A percentile compares a stretch with the other conserved stretches of the same genome.
phyloP scores from a whole-genome alignment of 2,113 vertebrate species.

The Lophura nycthemera region DNA sequence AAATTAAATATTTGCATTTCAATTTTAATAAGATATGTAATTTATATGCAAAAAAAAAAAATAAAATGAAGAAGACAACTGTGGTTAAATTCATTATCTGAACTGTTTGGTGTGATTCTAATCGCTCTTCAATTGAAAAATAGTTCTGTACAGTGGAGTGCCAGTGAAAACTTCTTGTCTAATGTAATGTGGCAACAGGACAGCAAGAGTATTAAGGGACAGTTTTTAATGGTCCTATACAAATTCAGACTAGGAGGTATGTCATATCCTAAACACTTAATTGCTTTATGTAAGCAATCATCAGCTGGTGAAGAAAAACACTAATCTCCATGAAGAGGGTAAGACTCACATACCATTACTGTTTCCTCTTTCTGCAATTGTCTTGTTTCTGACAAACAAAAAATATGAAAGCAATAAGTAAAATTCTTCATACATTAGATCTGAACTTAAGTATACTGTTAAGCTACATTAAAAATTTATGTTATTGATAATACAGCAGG shows the following conservation, averaged over 20 bases:
- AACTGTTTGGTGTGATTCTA: not conserved
- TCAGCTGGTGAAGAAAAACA: not conserved
- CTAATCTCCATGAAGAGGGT: not conserved
- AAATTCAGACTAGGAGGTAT: not conserved
- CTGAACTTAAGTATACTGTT: not conserved
- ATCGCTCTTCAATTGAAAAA: not conserved
- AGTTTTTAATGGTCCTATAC: not conserved
- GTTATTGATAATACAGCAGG: not conserved
- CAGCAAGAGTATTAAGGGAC: not conserved
- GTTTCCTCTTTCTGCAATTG: not conserved
- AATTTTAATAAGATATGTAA: not conserved
- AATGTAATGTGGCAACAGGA: not conserved
- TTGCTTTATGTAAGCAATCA: not conserved
- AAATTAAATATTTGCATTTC: not conserved
- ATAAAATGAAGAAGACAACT: not conserved
- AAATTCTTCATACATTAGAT: not conserved
- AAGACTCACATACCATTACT: not conserved
- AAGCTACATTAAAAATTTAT: not conserved
- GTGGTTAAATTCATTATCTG: not conserved
- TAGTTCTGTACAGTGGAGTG: not conserved
- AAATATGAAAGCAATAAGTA: not conserved
- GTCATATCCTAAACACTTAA: not conserved
- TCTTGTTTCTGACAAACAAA: not conserved
- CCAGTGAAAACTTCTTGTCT: not conserved
- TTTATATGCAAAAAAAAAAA: not conserved